Conservation (phyloP, 2,888 invertebrate species). For the Watsonalla binaria region DNA sequence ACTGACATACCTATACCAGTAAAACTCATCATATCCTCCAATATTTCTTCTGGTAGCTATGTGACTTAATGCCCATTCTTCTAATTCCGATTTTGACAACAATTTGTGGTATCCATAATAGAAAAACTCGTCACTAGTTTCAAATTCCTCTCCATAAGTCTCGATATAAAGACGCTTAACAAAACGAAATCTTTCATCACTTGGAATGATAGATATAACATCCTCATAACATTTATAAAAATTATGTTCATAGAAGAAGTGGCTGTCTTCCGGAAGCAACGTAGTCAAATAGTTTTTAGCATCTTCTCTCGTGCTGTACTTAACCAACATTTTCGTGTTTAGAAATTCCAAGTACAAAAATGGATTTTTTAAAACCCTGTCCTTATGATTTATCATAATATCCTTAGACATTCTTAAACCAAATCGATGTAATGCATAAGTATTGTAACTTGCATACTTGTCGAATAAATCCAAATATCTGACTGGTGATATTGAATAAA, state of each 20-base stretch:
- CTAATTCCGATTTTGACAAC: neutral
- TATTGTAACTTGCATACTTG: slow-evolving; percentile 12
- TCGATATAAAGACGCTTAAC: neutral
- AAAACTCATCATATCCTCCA: neutral
- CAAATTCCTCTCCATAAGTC: neutral
- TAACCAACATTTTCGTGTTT: neutral
- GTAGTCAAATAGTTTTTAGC: neutral
- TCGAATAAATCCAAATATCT: slow-evolving; percentile 46
- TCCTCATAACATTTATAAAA: slow-evolving; percentile 8
- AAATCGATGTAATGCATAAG: slow-evolving; percentile 9
- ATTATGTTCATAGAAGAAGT: neutral
- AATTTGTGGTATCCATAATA: neutral
- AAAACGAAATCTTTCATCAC: neutral
- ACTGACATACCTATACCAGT: neutral
- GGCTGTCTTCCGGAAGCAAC: neutral
- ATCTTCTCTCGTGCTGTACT: neutral
- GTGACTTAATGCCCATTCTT: neutral
- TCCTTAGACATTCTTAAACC: slow-evolving; percentile 36
- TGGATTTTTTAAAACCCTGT: slow-evolving; percentile 7
- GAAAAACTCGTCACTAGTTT: neutral
- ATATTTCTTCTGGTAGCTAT: neutral
- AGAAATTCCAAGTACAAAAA: neutral
- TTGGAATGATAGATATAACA: slow-evolving; percentile 12
- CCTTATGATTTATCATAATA: slow-evolving; percentile 32
- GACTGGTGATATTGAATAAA: slow-evolving; percentile 25